Evolutionary conservation across 2,888 invertebrate species (phyloP).

Genomic region (Drosophila infuscata): DNA sequence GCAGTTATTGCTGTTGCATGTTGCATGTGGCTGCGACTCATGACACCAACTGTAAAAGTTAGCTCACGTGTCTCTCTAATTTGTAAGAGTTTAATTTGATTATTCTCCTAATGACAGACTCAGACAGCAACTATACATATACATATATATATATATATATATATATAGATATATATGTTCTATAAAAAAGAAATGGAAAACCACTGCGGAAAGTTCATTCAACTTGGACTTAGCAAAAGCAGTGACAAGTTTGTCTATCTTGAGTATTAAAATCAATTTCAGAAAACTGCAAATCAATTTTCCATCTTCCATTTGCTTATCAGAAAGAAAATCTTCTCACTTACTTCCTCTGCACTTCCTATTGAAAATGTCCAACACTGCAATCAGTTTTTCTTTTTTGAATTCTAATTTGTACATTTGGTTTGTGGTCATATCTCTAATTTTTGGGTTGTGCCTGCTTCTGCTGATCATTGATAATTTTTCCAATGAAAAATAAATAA

Average conservation of each 20-base stretch:
- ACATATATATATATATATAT: too few relatives aligned
- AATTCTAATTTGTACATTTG: conserved; percentile 15
- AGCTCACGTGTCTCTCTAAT: conserved; percentile 63
- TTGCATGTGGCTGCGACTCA: conserved; percentile 52
- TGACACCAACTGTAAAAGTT: conserved; percentile 38
- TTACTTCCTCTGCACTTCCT: conserved; percentile 36
- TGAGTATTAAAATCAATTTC: neutral
- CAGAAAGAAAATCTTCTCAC: neutral
- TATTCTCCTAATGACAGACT: conserved; percentile 46
- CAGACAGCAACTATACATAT: neutral
- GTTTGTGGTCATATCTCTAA: conserved; percentile 22
- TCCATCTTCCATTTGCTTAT: conserved; percentile 11
- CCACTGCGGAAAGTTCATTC: conserved; percentile 19
- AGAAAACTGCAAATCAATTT: neutral
- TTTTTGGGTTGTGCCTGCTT: conserved; percentile 21
- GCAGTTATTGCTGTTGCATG: conserved; percentile 25
- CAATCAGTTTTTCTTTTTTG: conserved; percentile 3
- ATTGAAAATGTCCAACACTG: neutral
- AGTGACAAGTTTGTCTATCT: neutral
- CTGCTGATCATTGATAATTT: conserved; percentile 63
- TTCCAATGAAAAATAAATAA: conserved; percentile 58
- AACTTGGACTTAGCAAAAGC: conserved; percentile 10
- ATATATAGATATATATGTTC: neutral
- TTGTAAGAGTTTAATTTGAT: conserved; percentile 65
- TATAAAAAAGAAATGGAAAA: neutral